Evolutionary conservation across 2,797 vertebrate genomes (phyloP).

Genomic region (Melanotaenia trifasciata): DNA sequence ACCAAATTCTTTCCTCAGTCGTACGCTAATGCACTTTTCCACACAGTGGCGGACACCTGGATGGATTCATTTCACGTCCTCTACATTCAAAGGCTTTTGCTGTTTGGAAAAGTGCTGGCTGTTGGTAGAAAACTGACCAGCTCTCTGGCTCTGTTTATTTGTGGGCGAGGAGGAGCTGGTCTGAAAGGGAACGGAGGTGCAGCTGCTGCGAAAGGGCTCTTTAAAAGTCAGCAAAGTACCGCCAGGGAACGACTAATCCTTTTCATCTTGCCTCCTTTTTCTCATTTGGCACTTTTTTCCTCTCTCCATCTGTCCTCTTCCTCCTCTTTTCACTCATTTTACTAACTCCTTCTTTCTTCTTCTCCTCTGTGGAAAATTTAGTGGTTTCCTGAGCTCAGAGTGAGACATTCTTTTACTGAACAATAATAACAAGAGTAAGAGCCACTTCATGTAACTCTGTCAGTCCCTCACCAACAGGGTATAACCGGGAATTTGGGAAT

Average conservation of each 20-base stretch:
- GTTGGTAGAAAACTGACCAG: conserved; percentile 48
- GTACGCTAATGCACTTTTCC: conserved; percentile 16
- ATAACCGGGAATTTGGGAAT: conserved; percentile 33
- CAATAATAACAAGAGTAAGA: conserved; percentile 78
- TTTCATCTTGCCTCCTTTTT: conserved; percentile 77
- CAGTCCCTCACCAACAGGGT: conserved; percentile 47
- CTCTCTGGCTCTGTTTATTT: conserved; percentile 66
- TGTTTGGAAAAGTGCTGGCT: conserved; percentile 55
- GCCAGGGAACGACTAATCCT: conserved; percentile 68
- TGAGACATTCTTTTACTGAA: conserved; percentile 80
- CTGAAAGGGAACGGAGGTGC: conserved; percentile 72
- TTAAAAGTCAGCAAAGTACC: conserved; percentile 74
- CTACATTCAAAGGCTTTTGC: conserved; percentile 46
- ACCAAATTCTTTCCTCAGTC: conserved; percentile 26
- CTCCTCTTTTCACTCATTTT: conserved; percentile 66
- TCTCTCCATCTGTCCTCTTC: conserved; percentile 69
- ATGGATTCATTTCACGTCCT: conserved; percentile 58
- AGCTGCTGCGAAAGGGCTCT: conserved; percentile 69
- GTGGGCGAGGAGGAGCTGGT: conserved; percentile 52
- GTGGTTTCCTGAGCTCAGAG: conserved; percentile 82
- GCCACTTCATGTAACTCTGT: conserved; percentile 73
- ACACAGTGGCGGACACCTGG: conserved; percentile 53
- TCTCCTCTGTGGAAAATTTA: conserved; percentile 79
- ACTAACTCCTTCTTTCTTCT: conserved; percentile 65
- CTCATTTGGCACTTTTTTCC: conserved; percentile 74